phyloP scores from a whole-genome alignment of 2,797 vertebrate genomes.

The Cryptoblepharus egeriae region DNA sequence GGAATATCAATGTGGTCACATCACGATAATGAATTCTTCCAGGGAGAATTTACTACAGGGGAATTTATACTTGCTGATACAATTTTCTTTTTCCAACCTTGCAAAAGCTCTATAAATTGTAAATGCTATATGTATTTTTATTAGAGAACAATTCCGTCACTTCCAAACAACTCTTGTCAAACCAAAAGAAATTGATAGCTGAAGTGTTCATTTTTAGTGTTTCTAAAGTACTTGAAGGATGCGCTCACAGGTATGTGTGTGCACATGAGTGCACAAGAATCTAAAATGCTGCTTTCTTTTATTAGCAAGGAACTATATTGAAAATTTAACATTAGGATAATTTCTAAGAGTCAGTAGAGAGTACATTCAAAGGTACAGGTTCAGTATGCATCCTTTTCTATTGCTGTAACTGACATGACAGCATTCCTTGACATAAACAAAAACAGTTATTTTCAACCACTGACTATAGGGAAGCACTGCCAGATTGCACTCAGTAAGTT shows the following conservation, averaged over 20 bases:
- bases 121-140: constrained; percentile 61
- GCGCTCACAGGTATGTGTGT: constrained; percentile 5
- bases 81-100: constrained; percentile 80
- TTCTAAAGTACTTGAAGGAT: constrained; percentile 46
- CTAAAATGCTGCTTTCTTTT: constrained; percentile 13
- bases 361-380: neutral
- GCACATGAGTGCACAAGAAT: constrained; percentile 26
- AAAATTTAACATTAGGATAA: constrained; percentile 18
- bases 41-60: constrained; percentile 74
- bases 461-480: neutral
- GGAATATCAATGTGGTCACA: constrained; percentile 61
- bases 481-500: neutral
- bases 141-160: constrained; percentile 65
- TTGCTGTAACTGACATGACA: neutral
- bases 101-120: constrained; percentile 82
- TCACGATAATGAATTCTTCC: constrained; percentile 79
- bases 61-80: constrained; percentile 83
- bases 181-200: constrained; percentile 57
- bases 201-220: constrained; percentile 51
- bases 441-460: neutral
- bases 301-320: constrained; percentile 41
- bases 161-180: constrained; percentile 67
- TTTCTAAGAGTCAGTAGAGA: neutral
- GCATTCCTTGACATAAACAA: neutral
- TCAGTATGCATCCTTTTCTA: neutral